phyloP scores from a whole-genome alignment of 1,140 invertebrate species.

The Wiebesia pumilae region DNA sequence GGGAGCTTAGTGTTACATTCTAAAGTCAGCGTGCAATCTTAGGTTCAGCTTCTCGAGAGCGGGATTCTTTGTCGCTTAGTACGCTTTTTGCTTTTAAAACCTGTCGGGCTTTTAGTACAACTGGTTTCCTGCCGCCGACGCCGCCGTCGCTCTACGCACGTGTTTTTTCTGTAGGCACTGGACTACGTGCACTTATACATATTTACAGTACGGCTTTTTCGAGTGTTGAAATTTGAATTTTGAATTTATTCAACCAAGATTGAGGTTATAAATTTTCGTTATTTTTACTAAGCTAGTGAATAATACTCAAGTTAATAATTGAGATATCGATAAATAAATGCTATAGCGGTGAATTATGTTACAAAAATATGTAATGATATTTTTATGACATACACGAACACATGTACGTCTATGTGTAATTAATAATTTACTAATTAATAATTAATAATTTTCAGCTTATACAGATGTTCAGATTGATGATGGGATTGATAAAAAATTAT shows the following conservation, averaged over 20 bases:
- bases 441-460: no score
- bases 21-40: neutral
- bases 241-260: neutral
- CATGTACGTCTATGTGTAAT: neutral
- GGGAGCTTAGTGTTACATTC: slow-evolving; percentile 19
- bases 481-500: no score
- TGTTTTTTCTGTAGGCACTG: slow-evolving; percentile 21
- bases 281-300: neutral
- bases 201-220: slow-evolving; percentile 2
- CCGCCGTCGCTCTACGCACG: neutral
- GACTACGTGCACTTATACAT: neutral
- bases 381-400: neutral
- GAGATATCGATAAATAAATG: neutral
- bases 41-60: neutral
- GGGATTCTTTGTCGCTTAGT: slow-evolving; percentile 39
- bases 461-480: no score
- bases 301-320: neutral
- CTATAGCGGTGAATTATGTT: neutral
- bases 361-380: neutral
- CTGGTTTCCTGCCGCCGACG: slow-evolving; percentile 36
- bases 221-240: slow-evolving; percentile 28
- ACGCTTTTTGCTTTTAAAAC: slow-evolving; percentile 41
- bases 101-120: slow-evolving; percentile 46
- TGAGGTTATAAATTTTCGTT: neutral
- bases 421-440: no score